A percentile compares a stretch with the other conserved stretches of the same genome.
These are phyloP conservation scores for Drosophila mauritiana DNA, from an alignment of 1,140 invertebrate species.

Conservation along the genomic window DNA sequence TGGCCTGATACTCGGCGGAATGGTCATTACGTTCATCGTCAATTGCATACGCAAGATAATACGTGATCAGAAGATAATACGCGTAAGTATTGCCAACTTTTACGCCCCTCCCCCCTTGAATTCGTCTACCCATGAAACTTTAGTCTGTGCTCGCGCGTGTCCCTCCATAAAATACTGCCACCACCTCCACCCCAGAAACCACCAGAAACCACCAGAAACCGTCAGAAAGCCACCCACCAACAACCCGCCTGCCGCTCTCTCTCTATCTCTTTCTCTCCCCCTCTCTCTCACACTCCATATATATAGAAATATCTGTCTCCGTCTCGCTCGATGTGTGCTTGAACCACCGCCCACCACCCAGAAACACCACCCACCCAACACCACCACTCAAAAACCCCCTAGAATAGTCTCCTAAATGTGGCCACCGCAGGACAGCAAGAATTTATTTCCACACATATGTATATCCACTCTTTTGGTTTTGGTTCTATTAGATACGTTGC, in stretches of 20 bases:
- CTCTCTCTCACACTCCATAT: conserved; percentile 17
- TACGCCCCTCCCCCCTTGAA: not conserved
- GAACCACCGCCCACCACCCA: conserved; percentile 11
- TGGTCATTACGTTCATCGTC: conserved; percentile 94
- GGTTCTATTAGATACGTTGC: conserved; percentile 22
- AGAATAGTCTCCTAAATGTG: conserved; percentile 40
- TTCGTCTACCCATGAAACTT: conserved; percentile 1
- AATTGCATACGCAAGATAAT: conserved; percentile 94
- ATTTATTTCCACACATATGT: conserved; percentile 24
- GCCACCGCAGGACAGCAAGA: conserved; percentile 34
- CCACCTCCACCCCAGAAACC: not conserved
- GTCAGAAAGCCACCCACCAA: conserved; percentile 16
- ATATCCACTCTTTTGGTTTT: conserved; percentile 4
- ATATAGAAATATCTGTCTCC: conserved; percentile 11
- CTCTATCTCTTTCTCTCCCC: conserved; percentile 17
- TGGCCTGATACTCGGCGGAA: conserved; percentile 92
- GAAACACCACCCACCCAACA: not conserved
- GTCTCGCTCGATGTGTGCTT: conserved; percentile 62
- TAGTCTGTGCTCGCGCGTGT: conserved; percentile 27
- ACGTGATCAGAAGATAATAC: conserved; percentile 93
- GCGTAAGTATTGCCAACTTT: conserved; percentile 86
- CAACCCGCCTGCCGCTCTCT: conserved; percentile 27
- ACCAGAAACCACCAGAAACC: conserved; percentile 3
- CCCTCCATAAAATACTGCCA: conserved; percentile 21
- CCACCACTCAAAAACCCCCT: not conserved